Percentiles rank a stretch among this genome's conserved stretches.
phyloP scores from a whole-genome alignment of 2,888 invertebrate genomes.

The Epinotia demarniana region DNA sequence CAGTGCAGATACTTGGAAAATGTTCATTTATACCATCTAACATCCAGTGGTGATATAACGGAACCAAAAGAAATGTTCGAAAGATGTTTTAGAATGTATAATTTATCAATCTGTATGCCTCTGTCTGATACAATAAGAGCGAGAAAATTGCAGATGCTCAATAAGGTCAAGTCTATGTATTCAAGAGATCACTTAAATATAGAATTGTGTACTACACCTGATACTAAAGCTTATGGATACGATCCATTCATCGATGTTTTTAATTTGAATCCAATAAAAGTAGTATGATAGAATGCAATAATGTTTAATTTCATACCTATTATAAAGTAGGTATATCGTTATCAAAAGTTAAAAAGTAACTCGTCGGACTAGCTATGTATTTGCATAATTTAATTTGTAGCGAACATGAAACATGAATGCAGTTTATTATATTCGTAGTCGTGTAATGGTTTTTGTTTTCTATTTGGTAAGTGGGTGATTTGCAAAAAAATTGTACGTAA shows the following conservation, averaged over 20 bases:
- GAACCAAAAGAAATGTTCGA: constrained; percentile 35
- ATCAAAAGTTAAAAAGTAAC: too few species aligned
- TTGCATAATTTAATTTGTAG: too few species aligned
- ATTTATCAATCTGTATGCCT: constrained; percentile 35
- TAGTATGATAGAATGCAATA: constrained; percentile 5
- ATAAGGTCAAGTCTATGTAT: constrained; percentile 28
- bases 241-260: constrained; percentile 40
- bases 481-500: too few species aligned
- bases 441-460: too few species aligned
- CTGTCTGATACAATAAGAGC: constrained; percentile 7
- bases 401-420: too few species aligned
- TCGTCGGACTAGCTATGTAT: too few species aligned
- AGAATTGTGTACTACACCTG: constrained; percentile 30
- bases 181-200: constrained; percentile 36
- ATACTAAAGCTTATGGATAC: constrained; percentile 31
- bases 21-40: constrained; percentile 34
- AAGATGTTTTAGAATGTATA: constrained; percentile 35
- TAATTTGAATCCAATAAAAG: constrained; percentile 39
- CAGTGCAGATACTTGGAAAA: constrained; percentile 39
- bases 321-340: too few species aligned
- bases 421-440: too few species aligned
- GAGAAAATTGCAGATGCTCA: constrained; percentile 31
- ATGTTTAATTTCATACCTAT: neutral
- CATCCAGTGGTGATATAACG: constrained; percentile 24
- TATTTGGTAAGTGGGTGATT: too few species aligned